These are phyloP conservation scores for Lumbricus terrestris DNA, from an alignment of 2,888 invertebrate genomes.

Conservation along the genomic window DNA sequence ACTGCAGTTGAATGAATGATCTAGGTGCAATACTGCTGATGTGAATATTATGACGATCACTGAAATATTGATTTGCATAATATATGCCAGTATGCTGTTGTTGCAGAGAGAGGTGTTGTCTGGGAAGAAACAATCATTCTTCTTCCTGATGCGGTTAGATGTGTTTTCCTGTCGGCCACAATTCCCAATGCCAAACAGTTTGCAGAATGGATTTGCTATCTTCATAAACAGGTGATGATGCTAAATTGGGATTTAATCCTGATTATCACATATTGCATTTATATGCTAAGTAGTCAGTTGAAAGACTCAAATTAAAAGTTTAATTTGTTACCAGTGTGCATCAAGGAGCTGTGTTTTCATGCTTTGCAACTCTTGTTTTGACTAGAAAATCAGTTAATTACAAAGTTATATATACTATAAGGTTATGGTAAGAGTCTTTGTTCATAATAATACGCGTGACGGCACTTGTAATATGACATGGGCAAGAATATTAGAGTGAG, in stretches of 20 bases:
- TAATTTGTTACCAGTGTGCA: background rate
- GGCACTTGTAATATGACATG: too few species aligned
- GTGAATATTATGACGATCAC: constrained; percentile 98
- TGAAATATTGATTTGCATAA: constrained; percentile 94
- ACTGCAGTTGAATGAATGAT: too few species aligned
- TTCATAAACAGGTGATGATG: constrained; percentile 71
- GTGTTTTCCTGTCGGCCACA: constrained; percentile 97
- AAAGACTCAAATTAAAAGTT: background rate
- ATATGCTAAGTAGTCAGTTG: background rate
- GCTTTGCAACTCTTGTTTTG: background rate
- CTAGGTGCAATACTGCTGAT: constrained; percentile 68
- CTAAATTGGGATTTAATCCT: background rate
- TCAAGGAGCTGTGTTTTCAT: background rate
- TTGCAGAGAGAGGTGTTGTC: constrained; percentile 87
- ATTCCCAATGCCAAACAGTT: constrained; percentile 96
- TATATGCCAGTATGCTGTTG: constrained; percentile 25
- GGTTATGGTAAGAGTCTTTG: too few species aligned
- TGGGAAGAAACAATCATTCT: constrained; percentile 99
- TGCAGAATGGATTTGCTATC: constrained; percentile 68
- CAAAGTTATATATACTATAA: too few species aligned
- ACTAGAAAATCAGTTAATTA: too few species aligned
- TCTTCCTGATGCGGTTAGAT: constrained; percentile 93
- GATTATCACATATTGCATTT: background rate
- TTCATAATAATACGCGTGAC: too few species aligned
- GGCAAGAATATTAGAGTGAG: too few species aligned